Base-by-base conservation (phyloP, 2,888 invertebrate genomes). In the Eilema sororculum region DNA sequence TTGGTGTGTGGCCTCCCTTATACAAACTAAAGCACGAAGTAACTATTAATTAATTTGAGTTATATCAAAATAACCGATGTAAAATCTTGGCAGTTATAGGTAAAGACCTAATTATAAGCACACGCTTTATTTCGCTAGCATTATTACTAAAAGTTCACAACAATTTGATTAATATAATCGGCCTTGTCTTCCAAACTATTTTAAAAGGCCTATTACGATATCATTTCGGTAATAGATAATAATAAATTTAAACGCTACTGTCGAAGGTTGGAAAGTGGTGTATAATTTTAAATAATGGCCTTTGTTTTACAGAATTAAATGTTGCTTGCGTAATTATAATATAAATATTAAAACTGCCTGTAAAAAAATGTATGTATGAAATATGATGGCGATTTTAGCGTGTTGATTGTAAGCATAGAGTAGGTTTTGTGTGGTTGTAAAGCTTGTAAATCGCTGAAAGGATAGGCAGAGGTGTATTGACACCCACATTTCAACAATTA, bases 141-240 rank as follows among this genome's bases (percentile, higher is more conserved):
- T 59, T 28, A n/a, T 37, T n/a, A 33, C 25, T 20, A 41, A 41
- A 33, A 59, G 10, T 57, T 65, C 12, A 65, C 33, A 60, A 67
- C 25, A 33, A 30, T 61, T 33, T 67, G 28, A 52, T 46, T 67
- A 60, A 67, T 46, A n/a, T 59, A 41, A 41, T 41, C 60, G 56
- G 65, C 65, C 65, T 62, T 52, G 41, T 67, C n/a, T 46, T 41
- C n/a, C 62, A 3, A 56, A 59, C 10, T 10, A 37, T 46, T 58
- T 64, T 66, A 66, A 66, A 66, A 66, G 65, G 66, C 66, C 58
- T 59, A 65, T 57, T 74, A 68, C 72, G 65, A 69, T 61, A 67
- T 52, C 16, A 30, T 67, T 65, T 63, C 28, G 25, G 52, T 60
- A 30, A 67, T 52, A 67, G 60, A 67, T 67, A 67, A 67, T 67